Base-by-base conservation (phyloP, 53 echinoderm and acorn worm genomes). In the Holothuria leucospilota region DNA sequence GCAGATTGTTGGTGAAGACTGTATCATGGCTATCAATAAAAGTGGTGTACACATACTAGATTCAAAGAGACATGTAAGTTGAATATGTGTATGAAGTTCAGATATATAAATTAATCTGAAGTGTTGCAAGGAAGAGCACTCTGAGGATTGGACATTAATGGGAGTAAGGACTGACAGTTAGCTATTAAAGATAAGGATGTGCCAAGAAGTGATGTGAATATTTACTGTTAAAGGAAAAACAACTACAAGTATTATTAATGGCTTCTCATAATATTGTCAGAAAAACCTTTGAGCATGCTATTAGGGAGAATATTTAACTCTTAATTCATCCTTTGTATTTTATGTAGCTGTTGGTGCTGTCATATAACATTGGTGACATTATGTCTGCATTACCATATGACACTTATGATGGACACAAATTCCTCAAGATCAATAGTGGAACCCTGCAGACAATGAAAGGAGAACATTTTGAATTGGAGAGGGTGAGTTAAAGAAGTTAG, bases 21-120 rank as follows among this genome's bases (percentile, higher is more conserved):
- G 93, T 77, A 52, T 94, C 16, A 82, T 96, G 64, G 96, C 96
- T 9, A 74, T 96, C 87, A 96, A 91, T 75, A 96, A 91, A 56
- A 80, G 70, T 46, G 96, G 96, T 10, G 85, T 96, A 0, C 90
- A 85, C 56, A 71, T 96, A 52, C 65, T 96, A 29, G 63, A 93
- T 63, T 65, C 84, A 18, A 42, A 87, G 24, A 87, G 89, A 23
- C 94, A 96, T 58, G 96, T 96, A 86, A 94, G 94, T 94, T 18
- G 26, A 26, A 39, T 21, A 65, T 10, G 13, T 28, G 5, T 10
- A 23, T 4, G 8, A 24, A 23, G 21, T 84, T 58, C 51, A 56
- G 52, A 58, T 51, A 25, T 80, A 4, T 53, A 51, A 3, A 26
- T n/a, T 51, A 21, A 20, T 28, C 6, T 78, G 25, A 21, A 21